Evolutionary conservation across 53 echinoderm and acorn worm species (phyloP).

Genomic region (Luidia sarsii): DNA sequence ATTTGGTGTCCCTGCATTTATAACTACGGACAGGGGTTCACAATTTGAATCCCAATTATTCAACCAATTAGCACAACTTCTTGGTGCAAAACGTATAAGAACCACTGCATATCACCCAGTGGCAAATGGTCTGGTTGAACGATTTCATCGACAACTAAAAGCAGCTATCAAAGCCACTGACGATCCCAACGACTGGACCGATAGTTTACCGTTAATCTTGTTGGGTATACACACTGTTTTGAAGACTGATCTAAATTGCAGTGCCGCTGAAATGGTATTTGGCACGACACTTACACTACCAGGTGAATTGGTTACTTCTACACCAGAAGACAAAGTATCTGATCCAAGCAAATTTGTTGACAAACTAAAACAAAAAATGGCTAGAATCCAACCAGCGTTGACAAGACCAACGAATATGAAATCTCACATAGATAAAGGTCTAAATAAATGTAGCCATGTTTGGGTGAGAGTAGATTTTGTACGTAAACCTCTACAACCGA

Average conservation of each 20-base stretch:
- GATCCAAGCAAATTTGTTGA: too few relatives aligned
- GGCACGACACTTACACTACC: slow-evolving; percentile 60
- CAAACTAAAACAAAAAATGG: too few relatives aligned
- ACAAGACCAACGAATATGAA: neutral
- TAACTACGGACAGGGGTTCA: slow-evolving; percentile 67
- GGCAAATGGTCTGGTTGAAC: slow-evolving; percentile 58
- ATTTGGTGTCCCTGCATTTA: slow-evolving; percentile 44
- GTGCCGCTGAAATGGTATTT: slow-evolving; percentile 61
- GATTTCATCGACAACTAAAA: slow-evolving; percentile 62
- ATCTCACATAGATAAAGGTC: neutral
- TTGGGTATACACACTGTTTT: slow-evolving; percentile 43
- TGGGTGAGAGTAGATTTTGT: slow-evolving; percentile 3
- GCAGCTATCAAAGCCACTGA: slow-evolving; percentile 51
- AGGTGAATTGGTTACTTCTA: too few relatives aligned
- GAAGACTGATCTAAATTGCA: slow-evolving; percentile 40
- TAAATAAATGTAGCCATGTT: too few relatives aligned
- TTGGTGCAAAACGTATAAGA: slow-evolving; percentile 48
- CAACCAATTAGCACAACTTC: neutral
- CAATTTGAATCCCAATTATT: slow-evolving; percentile 67
- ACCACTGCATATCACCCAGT: slow-evolving; percentile 68
- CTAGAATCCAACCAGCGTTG: slow-evolving; percentile 9
- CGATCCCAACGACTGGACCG: slow-evolving; percentile 38
- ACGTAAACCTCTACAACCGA: too few relatives aligned
- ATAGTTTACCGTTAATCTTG: slow-evolving; percentile 33
- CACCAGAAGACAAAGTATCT: too few relatives aligned